phyloP scores from a whole-genome alignment of 2,113 vertebrate genomes.

The Python bivittatus region DNA sequence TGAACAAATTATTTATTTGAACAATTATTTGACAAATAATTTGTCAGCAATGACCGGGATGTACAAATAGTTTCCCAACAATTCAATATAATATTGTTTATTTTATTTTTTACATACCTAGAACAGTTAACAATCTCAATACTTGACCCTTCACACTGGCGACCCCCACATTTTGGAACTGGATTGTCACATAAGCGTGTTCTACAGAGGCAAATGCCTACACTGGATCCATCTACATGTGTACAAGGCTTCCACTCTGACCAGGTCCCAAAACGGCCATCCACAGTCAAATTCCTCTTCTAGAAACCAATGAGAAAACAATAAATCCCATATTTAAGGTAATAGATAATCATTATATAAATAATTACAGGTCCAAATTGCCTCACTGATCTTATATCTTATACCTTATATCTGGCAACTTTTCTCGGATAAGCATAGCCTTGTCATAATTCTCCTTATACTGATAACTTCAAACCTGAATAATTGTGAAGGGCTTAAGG shows the following conservation, averaged over 20 bases:
- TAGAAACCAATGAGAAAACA: slow-evolving; percentile 62
- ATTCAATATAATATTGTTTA: not conserved
- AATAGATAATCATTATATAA: slow-evolving; percentile 8
- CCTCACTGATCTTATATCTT: not conserved
- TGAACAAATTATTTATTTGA: too few relatives aligned
- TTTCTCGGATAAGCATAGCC: not conserved
- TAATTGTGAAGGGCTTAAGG: too few relatives aligned
- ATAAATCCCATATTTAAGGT: slow-evolving; percentile 11
- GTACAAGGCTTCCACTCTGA: slow-evolving; percentile 86
- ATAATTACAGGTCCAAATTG: not conserved
- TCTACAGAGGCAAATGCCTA: slow-evolving; percentile 89
- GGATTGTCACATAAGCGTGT: slow-evolving; percentile 88
- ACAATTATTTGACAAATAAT: too few relatives aligned
- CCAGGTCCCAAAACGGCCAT: slow-evolving; percentile 88
- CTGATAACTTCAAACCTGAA: too few relatives aligned
- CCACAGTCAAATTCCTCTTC: slow-evolving; percentile 91
- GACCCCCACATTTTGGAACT: slow-evolving; percentile 88
- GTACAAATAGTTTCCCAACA: too few relatives aligned
- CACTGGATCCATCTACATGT: slow-evolving; percentile 79
- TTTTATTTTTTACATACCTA: slow-evolving; percentile 74
- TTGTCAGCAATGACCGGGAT: not conserved
- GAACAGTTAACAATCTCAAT: slow-evolving; percentile 95
- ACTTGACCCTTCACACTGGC: slow-evolving; percentile 86
- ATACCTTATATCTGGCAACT: not conserved
- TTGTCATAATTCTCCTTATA: not conserved